A percentile compares a stretch with the other conserved stretches of the same genome.
phyloP scores from a whole-genome alignment of 2,888 invertebrate genomes.

The Antheraea yamamai region DNA sequence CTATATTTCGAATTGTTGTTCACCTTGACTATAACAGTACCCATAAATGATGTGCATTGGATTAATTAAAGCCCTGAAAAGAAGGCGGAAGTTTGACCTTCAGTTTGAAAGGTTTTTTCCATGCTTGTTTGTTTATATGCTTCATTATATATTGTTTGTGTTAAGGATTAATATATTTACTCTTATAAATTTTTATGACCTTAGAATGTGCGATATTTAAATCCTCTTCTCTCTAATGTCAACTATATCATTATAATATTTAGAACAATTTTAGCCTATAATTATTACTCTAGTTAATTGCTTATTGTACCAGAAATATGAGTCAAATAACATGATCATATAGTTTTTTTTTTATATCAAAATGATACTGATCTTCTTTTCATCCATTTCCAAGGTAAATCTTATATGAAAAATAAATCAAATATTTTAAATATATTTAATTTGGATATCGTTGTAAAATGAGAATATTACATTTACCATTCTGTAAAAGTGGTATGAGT shows the following conservation, averaged over 20 bases:
- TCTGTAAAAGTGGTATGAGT: not conserved
- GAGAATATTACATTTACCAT: not conserved
- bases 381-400: not conserved
- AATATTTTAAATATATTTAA: not conserved
- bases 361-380: no score
- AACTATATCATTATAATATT: not conserved
- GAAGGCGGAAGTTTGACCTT: slow-evolving; percentile 69
- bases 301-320: not conserved
- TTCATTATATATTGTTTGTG: not conserved
- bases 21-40: slow-evolving; percentile 70
- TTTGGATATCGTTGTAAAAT: not conserved
- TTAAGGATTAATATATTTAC: no score
- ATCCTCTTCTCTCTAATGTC: not conserved
- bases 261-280: not conserved
- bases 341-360: no score
- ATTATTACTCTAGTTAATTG: not conserved
- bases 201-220: not conserved
- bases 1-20: slow-evolving; percentile 43
- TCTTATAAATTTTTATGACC: not conserved
- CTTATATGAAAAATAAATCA: not conserved
- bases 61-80: slow-evolving; percentile 61
- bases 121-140: slow-evolving; percentile 23
- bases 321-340: no score
- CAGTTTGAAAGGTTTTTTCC: slow-evolving; percentile 40
- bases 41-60: slow-evolving; percentile 68